These are phyloP conservation scores for Phrynocephalus vlangalii DNA, from an alignment of 2,797 vertebrate species.

Conservation along the genomic window DNA sequence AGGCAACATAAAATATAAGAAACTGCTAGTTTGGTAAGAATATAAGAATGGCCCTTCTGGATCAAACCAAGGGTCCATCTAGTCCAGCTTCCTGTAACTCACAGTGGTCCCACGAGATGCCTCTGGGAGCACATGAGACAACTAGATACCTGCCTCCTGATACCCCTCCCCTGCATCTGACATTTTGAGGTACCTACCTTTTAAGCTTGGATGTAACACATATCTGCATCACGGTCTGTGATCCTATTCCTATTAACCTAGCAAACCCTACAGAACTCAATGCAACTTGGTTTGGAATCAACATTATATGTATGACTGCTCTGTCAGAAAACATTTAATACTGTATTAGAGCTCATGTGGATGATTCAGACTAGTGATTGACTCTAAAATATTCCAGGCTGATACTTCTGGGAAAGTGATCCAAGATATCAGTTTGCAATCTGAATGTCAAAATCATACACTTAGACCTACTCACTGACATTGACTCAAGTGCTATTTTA, in stretches of 20 bases:
- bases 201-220: too few relatives aligned
- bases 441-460: not conserved
- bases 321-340: not conserved
- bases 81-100: too few relatives aligned
- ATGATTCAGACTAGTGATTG: conserved; percentile 9
- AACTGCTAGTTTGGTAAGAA: not conserved
- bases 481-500: not conserved
- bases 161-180: too few relatives aligned
- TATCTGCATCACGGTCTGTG: too few relatives aligned
- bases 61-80: too few relatives aligned
- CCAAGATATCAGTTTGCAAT: not conserved
- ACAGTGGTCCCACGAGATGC: too few relatives aligned
- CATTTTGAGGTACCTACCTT: too few relatives aligned
- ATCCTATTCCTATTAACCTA: not conserved
- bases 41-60: too few relatives aligned
- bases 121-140: too few relatives aligned
- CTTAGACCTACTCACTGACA: not conserved
- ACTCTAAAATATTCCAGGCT: not conserved
- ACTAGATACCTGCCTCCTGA: too few relatives aligned
- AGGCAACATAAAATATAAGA: not conserved
- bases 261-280: not conserved
- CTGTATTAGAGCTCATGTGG: not conserved
- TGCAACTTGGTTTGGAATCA: not conserved
- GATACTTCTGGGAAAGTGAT: conserved; percentile 3
- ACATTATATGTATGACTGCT: not conserved